Conservation (phyloP, 1,140 invertebrate species). For the Pectinophora gossypiella region DNA sequence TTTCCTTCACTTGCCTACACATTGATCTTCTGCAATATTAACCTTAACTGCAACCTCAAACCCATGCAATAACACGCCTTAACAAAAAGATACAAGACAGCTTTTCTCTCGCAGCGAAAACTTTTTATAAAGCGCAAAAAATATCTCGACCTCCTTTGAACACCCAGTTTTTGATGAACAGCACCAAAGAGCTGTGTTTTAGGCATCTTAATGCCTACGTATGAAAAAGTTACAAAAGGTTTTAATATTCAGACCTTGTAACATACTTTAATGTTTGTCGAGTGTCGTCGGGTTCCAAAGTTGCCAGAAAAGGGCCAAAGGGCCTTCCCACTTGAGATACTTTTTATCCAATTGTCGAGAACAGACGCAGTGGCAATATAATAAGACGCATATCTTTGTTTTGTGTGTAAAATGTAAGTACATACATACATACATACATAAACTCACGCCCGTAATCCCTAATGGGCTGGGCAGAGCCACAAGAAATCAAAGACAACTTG, state of each 20-base stretch:
- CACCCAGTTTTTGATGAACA: conserved; percentile 32
- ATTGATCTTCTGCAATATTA: conserved; percentile 23
- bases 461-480: too few species aligned
- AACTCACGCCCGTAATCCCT: too few species aligned
- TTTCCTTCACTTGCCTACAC: conserved; percentile 43
- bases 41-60: conserved; percentile 4
- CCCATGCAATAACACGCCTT: background rate
- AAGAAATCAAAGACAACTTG: too few species aligned
- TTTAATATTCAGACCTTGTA: conserved; percentile 48
- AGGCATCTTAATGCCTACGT: conserved; percentile 36
- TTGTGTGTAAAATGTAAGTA: background rate
- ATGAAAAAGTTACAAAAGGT: conserved; percentile 36
- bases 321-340: conserved; percentile 37
- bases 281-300: conserved; percentile 41
- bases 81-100: conserved; percentile 1
- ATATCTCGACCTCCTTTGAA: conserved; percentile 19
- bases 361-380: background rate
- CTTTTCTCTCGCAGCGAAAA: conserved; percentile 4
- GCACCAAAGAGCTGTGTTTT: conserved; percentile 35
- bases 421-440: too few species aligned
- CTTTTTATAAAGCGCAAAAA: background rate
- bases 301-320: conserved; percentile 32
- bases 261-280: conserved; percentile 36
- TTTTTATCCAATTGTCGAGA: conserved; percentile 49
- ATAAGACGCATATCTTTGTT: background rate